Evolutionary conservation across 2,888 invertebrate species (phyloP).

Genomic region (Chrysina gloriosa): DNA sequence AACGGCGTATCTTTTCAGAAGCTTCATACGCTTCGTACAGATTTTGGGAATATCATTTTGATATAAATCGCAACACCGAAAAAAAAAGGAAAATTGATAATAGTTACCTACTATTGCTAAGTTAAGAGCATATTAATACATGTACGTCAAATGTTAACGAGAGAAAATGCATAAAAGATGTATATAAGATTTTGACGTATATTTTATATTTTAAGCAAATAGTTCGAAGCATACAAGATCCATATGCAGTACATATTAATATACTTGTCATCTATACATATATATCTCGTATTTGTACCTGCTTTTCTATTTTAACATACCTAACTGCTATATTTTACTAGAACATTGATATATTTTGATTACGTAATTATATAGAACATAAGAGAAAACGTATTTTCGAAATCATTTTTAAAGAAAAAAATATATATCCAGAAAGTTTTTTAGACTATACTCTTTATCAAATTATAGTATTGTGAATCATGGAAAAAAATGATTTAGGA

Average conservation of each 20-base stretch:
- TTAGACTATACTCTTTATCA: not conserved
- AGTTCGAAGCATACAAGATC: slow-evolving; percentile 58
- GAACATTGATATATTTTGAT: slow-evolving; percentile 43
- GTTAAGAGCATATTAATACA: too few relatives aligned
- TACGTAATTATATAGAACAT: slow-evolving; percentile 29
- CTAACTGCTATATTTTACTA: slow-evolving; percentile 42
- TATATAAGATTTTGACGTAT: slow-evolving; percentile 46
- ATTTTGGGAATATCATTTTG: too few relatives aligned
- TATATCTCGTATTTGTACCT: slow-evolving; percentile 53
- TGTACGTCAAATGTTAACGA: slow-evolving; percentile 14
- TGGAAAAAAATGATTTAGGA: slow-evolving; percentile 31
- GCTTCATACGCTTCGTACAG: too few relatives aligned
- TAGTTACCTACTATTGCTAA: too few relatives aligned
- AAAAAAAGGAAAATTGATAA: too few relatives aligned
- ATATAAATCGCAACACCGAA: too few relatives aligned
- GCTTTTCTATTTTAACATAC: slow-evolving; percentile 50
- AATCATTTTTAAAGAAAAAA: slow-evolving; percentile 35
- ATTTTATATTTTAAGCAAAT: slow-evolving; percentile 44
- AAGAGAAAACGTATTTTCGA: slow-evolving; percentile 38
- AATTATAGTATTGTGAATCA: slow-evolving; percentile 9
- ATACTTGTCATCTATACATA: slow-evolving; percentile 43
- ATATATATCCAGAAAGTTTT: slow-evolving; percentile 8
- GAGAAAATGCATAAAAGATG: slow-evolving; percentile 41
- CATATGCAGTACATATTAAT: slow-evolving; percentile 55
- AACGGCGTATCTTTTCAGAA: slow-evolving; percentile 1